A percentile compares a stretch with the other conserved stretches of the same genome.
These are phyloP conservation scores for Crocallis elinguaria DNA, from an alignment of 2,888 invertebrate species.

Conservation along the genomic window DNA sequence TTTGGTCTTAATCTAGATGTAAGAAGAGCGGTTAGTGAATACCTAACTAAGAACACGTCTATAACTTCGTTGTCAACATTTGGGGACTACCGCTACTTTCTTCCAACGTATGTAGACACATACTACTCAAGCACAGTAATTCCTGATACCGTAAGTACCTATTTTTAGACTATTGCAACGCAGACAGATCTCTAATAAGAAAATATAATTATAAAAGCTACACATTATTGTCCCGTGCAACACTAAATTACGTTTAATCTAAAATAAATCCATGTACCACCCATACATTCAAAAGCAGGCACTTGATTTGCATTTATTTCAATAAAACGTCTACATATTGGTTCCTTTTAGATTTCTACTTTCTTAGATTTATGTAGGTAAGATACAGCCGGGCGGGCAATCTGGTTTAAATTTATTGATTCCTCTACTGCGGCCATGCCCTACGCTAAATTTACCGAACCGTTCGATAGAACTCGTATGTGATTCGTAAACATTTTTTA, in stretches of 20 bases:
- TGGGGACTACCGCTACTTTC: no score
- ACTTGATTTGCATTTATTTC: slow-evolving; percentile 35
- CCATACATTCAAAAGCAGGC: slow-evolving; percentile 14
- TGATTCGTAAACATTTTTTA: slow-evolving; percentile 43
- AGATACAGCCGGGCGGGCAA: slow-evolving; percentile 46
- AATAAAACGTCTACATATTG: slow-evolving; percentile 37
- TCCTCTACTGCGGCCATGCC: slow-evolving; percentile 44
- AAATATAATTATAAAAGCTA: no score
- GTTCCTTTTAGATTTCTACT: slow-evolving; percentile 40
- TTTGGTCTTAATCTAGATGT: no score
- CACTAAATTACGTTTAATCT: not conserved
- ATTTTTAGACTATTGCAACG: no score
- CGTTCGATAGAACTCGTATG: slow-evolving; percentile 36
- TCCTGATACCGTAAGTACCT: no score
- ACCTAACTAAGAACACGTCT: no score
- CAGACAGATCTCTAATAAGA: no score
- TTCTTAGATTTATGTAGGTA: slow-evolving; percentile 46
- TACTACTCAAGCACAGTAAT: no score
- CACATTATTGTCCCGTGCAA: no score
- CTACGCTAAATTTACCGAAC: slow-evolving; percentile 45
- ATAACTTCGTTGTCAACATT: no score
- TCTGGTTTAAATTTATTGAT: slow-evolving; percentile 53
- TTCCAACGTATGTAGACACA: no score
- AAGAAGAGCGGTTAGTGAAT: no score
- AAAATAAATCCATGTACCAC: slow-evolving; percentile 6